Base-by-base conservation (phyloP, 2,888 invertebrate genomes). In the Plebejus melissa region DNA sequence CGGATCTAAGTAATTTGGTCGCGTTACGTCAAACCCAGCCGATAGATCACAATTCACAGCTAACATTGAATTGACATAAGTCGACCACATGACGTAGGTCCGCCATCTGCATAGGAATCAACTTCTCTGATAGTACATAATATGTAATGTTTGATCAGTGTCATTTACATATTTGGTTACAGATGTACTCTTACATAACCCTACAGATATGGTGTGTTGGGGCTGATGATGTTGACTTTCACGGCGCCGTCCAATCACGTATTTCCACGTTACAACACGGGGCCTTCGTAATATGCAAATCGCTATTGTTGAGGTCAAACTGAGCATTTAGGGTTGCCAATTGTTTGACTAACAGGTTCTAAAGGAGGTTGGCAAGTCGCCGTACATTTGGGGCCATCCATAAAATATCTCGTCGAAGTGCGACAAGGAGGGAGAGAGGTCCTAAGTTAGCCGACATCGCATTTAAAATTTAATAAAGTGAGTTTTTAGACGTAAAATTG, bases 251-350 rank as follows among this genome's bases (percentile, higher is more conserved):
- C 69, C n/a, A 65, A 32, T 32, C 11, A 36, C 54, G 38, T 32
- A 13, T 5, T 50, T 69, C 32, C 69, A 32, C 72, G 72, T 72
- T 54, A 9, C 71, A 71, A 71, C 41, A 71, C 32, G 11, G 11
- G 69, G 70, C 74, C 76, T 74, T 74, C 76, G 74, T 58, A n/a
- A 41, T 76, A 77, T 76, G 74, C 74, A 60, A 75, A 77, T 76
- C 6, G 16, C 58, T 13, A 7, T 4, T 41, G 57, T 58, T 76
- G 75, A 76, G 72, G 75, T 60, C 72, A 60, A 9, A 32, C 16
- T 13, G 70, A 72, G 13, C 50, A 22, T 65, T 36, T 71, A 71
- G 71, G 71, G 71, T 46, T 71, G 71, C 6, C 71, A 32, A 65
- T 65, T 65, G 13, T 65, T 65, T 65, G 28, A 22, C 41, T 60